Evolutionary conservation across 2,797 vertebrate genomes (phyloP).

Genomic region (Psittacula derbiana): DNA sequence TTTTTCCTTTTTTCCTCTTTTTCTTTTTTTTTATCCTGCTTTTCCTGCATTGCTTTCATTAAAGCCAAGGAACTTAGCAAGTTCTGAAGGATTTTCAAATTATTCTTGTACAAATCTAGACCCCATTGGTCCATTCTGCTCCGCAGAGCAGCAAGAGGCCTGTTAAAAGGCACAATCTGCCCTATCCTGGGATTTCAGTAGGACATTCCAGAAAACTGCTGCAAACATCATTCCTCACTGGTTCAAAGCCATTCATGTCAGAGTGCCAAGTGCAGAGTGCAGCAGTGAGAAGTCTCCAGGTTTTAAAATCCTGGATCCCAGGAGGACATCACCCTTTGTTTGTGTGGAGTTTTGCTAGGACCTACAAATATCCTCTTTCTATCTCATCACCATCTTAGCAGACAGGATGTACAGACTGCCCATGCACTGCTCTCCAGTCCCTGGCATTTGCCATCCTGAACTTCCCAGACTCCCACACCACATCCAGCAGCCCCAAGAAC

Average conservation of each 20-base stretch:
- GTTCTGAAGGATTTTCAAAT: conserved; percentile 40
- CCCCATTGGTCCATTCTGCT: not conserved
- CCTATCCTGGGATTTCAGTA: not conserved
- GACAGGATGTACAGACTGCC: too few species aligned
- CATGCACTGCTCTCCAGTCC: not conserved
- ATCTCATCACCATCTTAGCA: not conserved
- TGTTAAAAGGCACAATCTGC: not conserved
- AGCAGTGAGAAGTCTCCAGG: not conserved
- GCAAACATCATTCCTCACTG: not conserved
- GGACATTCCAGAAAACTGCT: not conserved
- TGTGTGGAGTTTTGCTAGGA: not conserved
- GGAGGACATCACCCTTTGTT: not conserved
- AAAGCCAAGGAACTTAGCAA: conserved; percentile 2
- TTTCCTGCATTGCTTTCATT: conserved; percentile 25
- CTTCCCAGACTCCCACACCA: not conserved
- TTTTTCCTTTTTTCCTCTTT: not conserved
- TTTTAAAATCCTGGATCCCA: not conserved
- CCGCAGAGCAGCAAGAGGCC: not conserved
- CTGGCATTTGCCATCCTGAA: not conserved
- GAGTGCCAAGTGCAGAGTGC: not conserved
- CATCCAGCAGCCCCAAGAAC: not conserved
- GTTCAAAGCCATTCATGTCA: not conserved
- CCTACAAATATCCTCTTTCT: not conserved
- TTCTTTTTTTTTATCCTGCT: not conserved
- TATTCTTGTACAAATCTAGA: conserved; percentile 16